Percentiles rank a stretch among this genome's conserved stretches.
Conservation (phyloP, 2,888 invertebrate species). For the Elmis aenea region DNA sequence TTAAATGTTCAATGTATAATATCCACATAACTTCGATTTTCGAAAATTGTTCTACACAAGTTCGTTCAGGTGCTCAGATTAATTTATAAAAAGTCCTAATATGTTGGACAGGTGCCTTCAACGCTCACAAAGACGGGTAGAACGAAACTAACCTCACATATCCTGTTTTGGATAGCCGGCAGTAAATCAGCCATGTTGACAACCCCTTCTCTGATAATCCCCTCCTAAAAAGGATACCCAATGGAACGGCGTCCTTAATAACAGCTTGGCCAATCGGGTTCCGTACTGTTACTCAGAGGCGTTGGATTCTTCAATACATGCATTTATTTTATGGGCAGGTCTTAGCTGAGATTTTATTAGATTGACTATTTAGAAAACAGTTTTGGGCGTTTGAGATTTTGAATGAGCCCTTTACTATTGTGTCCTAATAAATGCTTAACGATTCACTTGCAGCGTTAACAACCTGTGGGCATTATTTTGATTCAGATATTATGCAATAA, state of each 20-base stretch:
- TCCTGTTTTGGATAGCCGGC: conserved; percentile 28
- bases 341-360: conserved; percentile 46
- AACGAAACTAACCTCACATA: conserved; percentile 41
- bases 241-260: conserved; percentile 30
- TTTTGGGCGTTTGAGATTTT: conserved; percentile 36
- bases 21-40: too few species aligned
- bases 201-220: conserved; percentile 31
- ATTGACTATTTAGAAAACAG: conserved; percentile 46
- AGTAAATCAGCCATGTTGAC: conserved; percentile 48
- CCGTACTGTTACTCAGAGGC: conserved; percentile 31
- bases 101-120: conserved; percentile 9
- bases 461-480: too few species aligned
- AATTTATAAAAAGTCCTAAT: too few species aligned
- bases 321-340: conserved; percentile 46
- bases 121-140: conserved; percentile 35
- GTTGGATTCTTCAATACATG: conserved; percentile 36
- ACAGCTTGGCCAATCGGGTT: conserved; percentile 39
- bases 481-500: too few species aligned
- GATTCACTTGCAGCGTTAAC: conserved; percentile 1
- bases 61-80: too few species aligned
- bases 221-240: conserved; percentile 31
- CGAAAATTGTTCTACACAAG: neutral
- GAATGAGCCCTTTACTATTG: neutral
- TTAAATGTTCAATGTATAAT: too few species aligned
- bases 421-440: too few species aligned